A percentile compares a stretch with the other conserved stretches of the same genome.
phyloP scores from a whole-genome alignment of 2,888 invertebrate genomes.

The Galerucella pusilla region DNA sequence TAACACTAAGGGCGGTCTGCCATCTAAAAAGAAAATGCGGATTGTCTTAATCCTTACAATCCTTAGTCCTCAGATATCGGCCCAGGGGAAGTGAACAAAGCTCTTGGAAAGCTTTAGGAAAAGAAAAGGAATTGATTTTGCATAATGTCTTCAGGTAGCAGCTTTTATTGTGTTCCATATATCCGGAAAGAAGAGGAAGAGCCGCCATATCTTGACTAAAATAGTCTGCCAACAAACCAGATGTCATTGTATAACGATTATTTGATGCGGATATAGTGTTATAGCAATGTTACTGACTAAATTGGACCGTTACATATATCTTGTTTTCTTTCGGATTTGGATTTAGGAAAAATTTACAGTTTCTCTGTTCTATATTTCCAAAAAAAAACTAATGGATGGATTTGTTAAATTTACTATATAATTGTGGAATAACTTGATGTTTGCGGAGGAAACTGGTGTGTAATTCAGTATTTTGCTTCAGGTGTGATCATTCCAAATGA shows the following conservation, averaged over 20 bases:
- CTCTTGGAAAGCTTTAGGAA: slow-evolving; percentile 52
- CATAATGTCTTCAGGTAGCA: slow-evolving; percentile 67
- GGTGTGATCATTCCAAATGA: too few species aligned
- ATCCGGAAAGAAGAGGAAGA: slow-evolving; percentile 61
- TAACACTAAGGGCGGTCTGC: slow-evolving; percentile 44
- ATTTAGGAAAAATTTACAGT: slow-evolving; percentile 11
- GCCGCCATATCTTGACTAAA: slow-evolving; percentile 58
- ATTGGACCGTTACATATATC: slow-evolving; percentile 33
- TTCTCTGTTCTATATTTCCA: background rate
- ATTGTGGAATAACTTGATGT: background rate
- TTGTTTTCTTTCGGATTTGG: slow-evolving; percentile 29
- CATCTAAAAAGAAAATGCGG: slow-evolving; percentile 51
- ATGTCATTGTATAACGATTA: slow-evolving; percentile 63
- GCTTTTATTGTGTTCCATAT: slow-evolving; percentile 66
- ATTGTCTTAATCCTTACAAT: slow-evolving; percentile 63
- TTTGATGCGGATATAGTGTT: slow-evolving; percentile 61
- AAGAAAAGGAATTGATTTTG: slow-evolving; percentile 67
- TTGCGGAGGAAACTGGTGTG: too few species aligned
- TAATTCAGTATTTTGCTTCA: too few species aligned
- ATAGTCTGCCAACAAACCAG: slow-evolving; percentile 65
- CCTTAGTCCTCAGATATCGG: slow-evolving; percentile 57
- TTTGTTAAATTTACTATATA: background rate
- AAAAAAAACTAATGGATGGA: background rate
- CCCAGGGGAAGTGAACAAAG: slow-evolving; percentile 61
- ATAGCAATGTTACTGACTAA: slow-evolving; percentile 43